Evolutionary conservation across 2,113 vertebrate species (phyloP), one percentile per base, ranked within the genome.

Genomic region (Brachirus orientalis): DNA sequence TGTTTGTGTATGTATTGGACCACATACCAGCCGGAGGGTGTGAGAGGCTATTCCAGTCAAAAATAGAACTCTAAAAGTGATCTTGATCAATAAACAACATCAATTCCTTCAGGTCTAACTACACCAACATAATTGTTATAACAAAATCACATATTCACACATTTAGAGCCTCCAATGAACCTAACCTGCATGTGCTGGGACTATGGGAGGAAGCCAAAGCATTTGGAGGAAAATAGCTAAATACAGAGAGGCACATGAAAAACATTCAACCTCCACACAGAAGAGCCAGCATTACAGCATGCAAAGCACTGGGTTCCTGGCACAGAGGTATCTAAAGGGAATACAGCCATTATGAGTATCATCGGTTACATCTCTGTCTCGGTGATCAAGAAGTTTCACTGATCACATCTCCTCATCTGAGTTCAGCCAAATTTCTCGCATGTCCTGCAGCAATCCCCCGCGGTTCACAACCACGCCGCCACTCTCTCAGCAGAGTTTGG

Each of bases 381-480:
- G 33, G 4, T 36, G 13, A 63, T 63, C 20, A 71, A 72, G 64
- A 68, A 43, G 16, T 14, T 43, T 55, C 16, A 18, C 40, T 20
- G 11, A 52, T 58, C 45, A 51, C 51, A 52, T 69, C 28, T 50
- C 36, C 4, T 63, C 6, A 16, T 63, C 14, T 55, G 36, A 20
- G 9, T 73, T 37, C 55, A 33, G 65, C 44, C 14, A 55, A 5
- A 46, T 59, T 16, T 47, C 22, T 22, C 18, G 6, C 3, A 65
- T 78, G 47, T 66, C 70, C 73, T 69, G 13, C 1, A 36, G 75
- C 80, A 14, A 45, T 72, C 63, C 75, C 86, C 72, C 1, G 53
- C 4, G n/a, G n/a, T n/a, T n/a, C n/a, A n/a, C n/a, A n/a, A n/a
- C n/a, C n/a, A n/a, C n/a, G 77, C 57, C n/a, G 59, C 58, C 17